These are phyloP conservation scores for Latrodectus elegans DNA, from an alignment of 2,888 invertebrate genomes.

Conservation along the genomic window DNA sequence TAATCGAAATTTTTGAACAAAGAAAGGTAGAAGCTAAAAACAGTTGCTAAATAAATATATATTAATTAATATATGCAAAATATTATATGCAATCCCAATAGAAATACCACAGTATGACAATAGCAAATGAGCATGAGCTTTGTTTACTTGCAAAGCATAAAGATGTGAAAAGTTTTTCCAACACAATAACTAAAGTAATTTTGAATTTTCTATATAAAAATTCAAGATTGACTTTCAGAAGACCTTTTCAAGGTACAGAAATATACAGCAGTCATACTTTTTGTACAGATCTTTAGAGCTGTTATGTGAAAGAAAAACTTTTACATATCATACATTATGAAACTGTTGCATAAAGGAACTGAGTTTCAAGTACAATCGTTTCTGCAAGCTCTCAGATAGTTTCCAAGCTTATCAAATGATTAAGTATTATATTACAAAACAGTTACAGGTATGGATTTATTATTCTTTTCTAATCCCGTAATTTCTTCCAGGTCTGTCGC, in stretches of 20 bases:
- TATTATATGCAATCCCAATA: constrained; percentile 14
- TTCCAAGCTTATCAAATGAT: constrained; percentile 36
- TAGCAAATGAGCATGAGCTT: constrained; percentile 23
- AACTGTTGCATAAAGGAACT: constrained; percentile 24
- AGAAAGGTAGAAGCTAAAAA: not conserved
- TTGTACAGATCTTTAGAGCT: not conserved
- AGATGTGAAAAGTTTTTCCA: not conserved
- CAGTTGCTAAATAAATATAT: not conserved
- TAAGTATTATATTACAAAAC: constrained; percentile 61
- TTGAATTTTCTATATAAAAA: not conserved
- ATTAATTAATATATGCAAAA: not conserved
- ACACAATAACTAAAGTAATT: not conserved
- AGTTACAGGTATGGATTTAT: constrained; percentile 65
- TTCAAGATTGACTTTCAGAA: not conserved
- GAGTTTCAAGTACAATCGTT: constrained; percentile 32
- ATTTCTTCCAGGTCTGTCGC: constrained; percentile 66
- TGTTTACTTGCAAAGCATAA: constrained; percentile 9
- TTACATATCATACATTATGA: not conserved
- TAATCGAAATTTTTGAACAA: too few relatives aligned
- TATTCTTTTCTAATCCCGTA: constrained; percentile 45
- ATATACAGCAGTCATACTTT: not conserved
- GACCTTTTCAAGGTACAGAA: not conserved
- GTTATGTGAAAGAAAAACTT: not conserved
- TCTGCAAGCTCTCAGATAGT: constrained; percentile 54
- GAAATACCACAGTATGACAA: not conserved